Evolutionary conservation across 2,797 vertebrate species (phyloP).

Genomic region (Chiloscyllium punctatum): DNA sequence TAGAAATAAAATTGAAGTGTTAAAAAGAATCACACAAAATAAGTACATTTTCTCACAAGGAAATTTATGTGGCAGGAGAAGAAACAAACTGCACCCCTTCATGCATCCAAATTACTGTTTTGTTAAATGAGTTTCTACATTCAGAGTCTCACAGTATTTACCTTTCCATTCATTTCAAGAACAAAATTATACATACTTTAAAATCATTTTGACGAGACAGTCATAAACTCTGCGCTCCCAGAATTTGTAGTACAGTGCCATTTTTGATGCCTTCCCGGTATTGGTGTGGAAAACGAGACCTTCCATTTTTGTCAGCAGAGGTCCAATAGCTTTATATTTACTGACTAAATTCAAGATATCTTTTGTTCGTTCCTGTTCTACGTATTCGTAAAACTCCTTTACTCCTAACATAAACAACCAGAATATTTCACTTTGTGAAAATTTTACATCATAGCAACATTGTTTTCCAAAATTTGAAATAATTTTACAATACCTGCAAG

Average conservation of each 20-base stretch:
- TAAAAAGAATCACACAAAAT: background rate
- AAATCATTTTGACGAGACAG: constrained; percentile 69
- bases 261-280: constrained; percentile 67
- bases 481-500: constrained; percentile 65
- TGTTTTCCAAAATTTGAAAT: background rate
- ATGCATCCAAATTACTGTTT: background rate
- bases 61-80: background rate
- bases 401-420: constrained; percentile 55
- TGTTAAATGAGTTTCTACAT: background rate
- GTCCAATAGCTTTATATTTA: constrained; percentile 73
- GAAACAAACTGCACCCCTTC: background rate
- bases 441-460: background rate
- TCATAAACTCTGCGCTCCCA: constrained; percentile 81
- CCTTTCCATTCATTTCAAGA: background rate
- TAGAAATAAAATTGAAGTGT: background rate
- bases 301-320: constrained; percentile 77
- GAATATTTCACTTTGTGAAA: background rate
- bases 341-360: constrained; percentile 62
- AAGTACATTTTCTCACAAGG: background rate
- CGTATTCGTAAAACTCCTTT: constrained; percentile 76
- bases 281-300: constrained; percentile 68
- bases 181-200: constrained; percentile 63
- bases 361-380: constrained; percentile 65
- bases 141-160: background rate
- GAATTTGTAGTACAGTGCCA: constrained; percentile 72